Percentiles rank a stretch among this genome's conserved stretches.
These are phyloP conservation scores for Andricus quercusramuli DNA, from an alignment of 2,888 invertebrate species.

Conservation along the genomic window DNA sequence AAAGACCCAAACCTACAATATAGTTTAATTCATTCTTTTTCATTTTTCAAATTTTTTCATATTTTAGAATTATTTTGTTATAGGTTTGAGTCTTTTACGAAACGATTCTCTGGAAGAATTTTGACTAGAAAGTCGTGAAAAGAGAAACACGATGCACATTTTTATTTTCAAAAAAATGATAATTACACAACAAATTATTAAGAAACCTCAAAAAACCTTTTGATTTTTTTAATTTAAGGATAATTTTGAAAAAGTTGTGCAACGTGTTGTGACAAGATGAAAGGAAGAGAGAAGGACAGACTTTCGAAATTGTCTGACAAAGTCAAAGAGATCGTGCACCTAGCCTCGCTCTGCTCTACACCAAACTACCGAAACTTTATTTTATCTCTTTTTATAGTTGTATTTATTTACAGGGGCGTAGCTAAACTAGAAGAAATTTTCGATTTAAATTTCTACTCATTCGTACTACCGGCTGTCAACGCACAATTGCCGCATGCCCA, in stretches of 20 bases:
- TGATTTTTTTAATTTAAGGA: background rate
- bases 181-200: background rate
- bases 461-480: conserved; percentile 31
- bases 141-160: conserved; percentile 24
- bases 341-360: conserved; percentile 60
- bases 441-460: conserved; percentile 30
- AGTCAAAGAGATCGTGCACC: conserved; percentile 59
- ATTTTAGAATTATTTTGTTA: background rate
- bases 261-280: conserved; percentile 23
- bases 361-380: conserved; percentile 49
- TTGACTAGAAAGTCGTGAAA: background rate
- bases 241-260: conserved; percentile 13
- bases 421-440: conserved; percentile 36
- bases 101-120: conserved; percentile 18
- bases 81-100: conserved; percentile 25
- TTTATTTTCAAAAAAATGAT: background rate
- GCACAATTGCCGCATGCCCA: conserved; percentile 11
- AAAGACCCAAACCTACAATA: conserved; percentile 7
- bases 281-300: conserved; percentile 46
- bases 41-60: background rate
- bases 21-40: background rate
- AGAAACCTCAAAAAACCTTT: background rate
- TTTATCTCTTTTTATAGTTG: conserved; percentile 23
- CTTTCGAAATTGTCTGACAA: conserved; percentile 46
- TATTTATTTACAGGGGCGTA: conserved; percentile 39